Evolutionary conservation across 2,113 vertebrate species (phyloP).

Genomic region (Diadophis punctatus): DNA sequence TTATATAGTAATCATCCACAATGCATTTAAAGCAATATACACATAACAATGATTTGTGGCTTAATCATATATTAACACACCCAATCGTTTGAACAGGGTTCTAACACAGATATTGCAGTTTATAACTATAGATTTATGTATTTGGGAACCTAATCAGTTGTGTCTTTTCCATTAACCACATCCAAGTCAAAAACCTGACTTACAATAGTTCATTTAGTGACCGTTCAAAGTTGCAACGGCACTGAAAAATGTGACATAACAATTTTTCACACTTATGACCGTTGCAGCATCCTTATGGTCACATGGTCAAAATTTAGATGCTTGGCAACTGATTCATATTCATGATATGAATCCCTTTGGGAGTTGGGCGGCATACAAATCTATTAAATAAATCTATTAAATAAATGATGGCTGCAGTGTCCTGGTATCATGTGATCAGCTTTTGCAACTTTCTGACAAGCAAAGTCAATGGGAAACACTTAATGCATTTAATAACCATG

Average conservation of each 20-base stretch:
- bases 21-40: too few species aligned
- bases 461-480: background rate
- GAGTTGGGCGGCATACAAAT: too few species aligned
- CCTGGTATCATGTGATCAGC: background rate
- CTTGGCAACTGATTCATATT: background rate
- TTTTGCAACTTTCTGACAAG: background rate
- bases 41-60: too few species aligned
- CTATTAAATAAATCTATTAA: too few species aligned
- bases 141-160: background rate
- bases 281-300: background rate
- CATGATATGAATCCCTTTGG: too few species aligned
- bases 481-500: background rate
- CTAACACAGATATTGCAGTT: too few species aligned
- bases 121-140: background rate
- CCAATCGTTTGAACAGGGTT: too few species aligned
- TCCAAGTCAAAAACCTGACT: background rate
- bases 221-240: background rate
- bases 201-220: background rate
- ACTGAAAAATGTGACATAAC: background rate
- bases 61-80: too few species aligned
- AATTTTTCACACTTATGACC: background rate
- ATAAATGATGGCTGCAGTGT: background rate
- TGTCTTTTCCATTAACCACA: background rate
- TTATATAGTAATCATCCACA: too few species aligned
- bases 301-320: fast-evolving